Evolutionary conservation across 2,113 vertebrate genomes (phyloP).

Genomic region (Sinocyclocheilus rhinocerous): DNA sequence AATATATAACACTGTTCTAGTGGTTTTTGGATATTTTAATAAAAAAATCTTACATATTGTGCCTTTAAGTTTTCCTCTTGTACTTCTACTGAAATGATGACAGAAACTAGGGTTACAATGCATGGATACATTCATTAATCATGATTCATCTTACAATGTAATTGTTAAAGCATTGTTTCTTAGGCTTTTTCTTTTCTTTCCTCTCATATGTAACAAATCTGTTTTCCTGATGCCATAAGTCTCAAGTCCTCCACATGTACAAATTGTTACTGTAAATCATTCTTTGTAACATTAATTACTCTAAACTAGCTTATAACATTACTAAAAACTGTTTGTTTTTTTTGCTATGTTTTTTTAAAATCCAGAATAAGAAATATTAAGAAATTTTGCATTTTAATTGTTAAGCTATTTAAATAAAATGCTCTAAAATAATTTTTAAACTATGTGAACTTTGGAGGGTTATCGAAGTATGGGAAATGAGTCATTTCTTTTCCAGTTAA

Average conservation of each 20-base stretch:
- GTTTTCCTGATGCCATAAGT: not conserved
- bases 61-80: not conserved
- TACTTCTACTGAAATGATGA: not conserved
- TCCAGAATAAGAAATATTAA: not conserved
- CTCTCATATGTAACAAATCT: not conserved
- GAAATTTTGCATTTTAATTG: not conserved
- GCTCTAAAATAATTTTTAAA: not conserved
- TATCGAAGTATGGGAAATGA: not conserved
- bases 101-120: not conserved
- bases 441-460: not conserved
- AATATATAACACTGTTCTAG: too few species aligned
- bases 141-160: not conserved
- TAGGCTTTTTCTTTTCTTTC: not conserved
- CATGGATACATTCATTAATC: not conserved
- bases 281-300: not conserved
- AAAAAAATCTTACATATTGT: too few species aligned
- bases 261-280: not conserved
- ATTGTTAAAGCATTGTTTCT: not conserved
- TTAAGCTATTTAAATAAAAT: not conserved
- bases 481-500: not conserved
- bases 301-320: not conserved
- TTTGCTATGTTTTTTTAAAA: not conserved
- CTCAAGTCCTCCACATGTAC: not conserved
- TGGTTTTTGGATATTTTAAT: too few species aligned
- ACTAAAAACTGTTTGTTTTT: not conserved